Base-by-base conservation (phyloP, 2,113 vertebrate genomes). In the Epinephelus fuscoguttatus region DNA sequence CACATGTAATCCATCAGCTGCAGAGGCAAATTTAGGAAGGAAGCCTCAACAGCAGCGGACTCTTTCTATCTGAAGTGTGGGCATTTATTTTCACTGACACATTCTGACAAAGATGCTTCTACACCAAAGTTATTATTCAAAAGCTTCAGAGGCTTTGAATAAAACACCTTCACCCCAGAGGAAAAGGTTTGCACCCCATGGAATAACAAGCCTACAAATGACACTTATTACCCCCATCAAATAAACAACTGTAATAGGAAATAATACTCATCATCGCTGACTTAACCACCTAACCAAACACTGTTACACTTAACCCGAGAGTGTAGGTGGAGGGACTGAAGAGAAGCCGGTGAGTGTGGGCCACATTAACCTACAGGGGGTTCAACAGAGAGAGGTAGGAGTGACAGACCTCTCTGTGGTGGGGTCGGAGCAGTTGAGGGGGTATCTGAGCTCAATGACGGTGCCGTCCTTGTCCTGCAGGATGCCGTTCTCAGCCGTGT, bases 391-490 rank as follows among this genome's bases (percentile, higher is more conserved):
- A 56, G 6, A 57, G 2, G 11, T 30, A 23, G 25, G 21, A 18
- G 8, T 18, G 72, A 92, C 91, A 19, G 10, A 99, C 98, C 98
- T 97, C 91, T 99, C 98, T 0, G 95, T 96, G 47, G 98, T 99
- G 70, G 98, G 98, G 88, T 99, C 98, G 0, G 97, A 99, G 82
- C 96, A 97, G 95, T 99, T 99, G 9, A 99, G 93, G 0, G 98
- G 98, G 86, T 98, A 99, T 85, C 94, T 97, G 91, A 99, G 95
- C 70, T 98, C 96, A 12, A 99, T 99, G 88, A 96, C 6, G 55
- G 97, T 98, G 47, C 98, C 97, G 0, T 99, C 98, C 0, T 94
- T 97, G 94, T 99, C 98, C 94, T 99, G 98, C 27, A 99, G 95
- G 0, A 95, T 95, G 4, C 97, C 97, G 2, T 97, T 96, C 57